Percentiles rank a stretch among this genome's conserved stretches.
These are phyloP conservation scores for Asobara japonica DNA, from an alignment of 1,140 invertebrate species.

Conservation along the genomic window DNA sequence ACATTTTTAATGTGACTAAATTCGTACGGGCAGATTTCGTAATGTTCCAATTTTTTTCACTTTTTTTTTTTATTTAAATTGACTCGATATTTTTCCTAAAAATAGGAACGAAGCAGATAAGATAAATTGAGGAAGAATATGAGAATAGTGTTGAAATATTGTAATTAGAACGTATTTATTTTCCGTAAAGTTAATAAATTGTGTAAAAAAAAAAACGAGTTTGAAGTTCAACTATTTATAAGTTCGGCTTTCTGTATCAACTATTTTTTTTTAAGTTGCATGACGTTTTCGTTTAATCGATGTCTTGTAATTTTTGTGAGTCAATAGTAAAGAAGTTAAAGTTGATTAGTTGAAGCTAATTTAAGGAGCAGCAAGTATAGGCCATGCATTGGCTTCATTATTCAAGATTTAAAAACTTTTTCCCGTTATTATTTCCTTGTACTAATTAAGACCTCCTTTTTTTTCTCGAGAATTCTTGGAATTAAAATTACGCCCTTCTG, in stretches of 20 bases:
- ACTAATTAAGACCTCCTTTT: conserved; percentile 18
- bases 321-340: conserved; percentile 64
- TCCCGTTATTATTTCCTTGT: conserved; percentile 13
- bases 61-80: no score
- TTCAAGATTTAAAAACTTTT: conserved; percentile 58
- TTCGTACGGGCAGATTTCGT: neutral
- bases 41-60: conserved; percentile 6
- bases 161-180: neutral
- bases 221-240: neutral
- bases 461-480: conserved; percentile 10
- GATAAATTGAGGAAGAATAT: neutral
- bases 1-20: neutral
- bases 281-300: conserved; percentile 43
- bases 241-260: conserved; percentile 52
- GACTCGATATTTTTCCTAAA: conserved; percentile 12
- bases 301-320: conserved; percentile 35
- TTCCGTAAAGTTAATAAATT: neutral
- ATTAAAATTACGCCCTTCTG: conserved; percentile 36
- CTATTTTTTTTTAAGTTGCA: conserved; percentile 62
- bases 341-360: conserved; percentile 61
- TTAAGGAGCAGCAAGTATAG: conserved; percentile 66
- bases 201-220: neutral
- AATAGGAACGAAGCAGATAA: neutral
- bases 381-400: conserved; percentile 65
- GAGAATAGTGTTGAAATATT: neutral